These are phyloP conservation scores for Drosophila sulfurigaster DNA, from an alignment of 1,140 invertebrate species.

Conservation along the genomic window DNA sequence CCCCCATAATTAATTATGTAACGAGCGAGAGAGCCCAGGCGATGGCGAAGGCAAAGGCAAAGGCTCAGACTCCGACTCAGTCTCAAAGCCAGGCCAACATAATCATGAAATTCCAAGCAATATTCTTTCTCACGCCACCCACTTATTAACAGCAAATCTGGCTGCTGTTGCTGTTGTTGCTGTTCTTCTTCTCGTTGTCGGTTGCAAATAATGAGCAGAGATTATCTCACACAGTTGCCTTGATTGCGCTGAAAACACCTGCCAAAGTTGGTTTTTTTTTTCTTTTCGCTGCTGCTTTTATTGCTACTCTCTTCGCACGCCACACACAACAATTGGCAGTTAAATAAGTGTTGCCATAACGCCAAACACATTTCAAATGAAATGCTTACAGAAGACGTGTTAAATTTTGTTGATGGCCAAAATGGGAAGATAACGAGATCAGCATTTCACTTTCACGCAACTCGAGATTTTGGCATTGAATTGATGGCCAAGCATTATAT, in stretches of 20 bases:
- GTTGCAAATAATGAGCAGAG: slow-evolving; percentile 56
- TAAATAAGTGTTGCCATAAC: slow-evolving; percentile 44
- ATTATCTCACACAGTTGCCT: slow-evolving; percentile 70
- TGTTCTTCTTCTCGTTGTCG: slow-evolving; percentile 21
- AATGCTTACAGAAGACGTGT: not conserved
- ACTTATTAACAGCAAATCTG: slow-evolving; percentile 70
- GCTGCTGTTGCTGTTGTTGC: slow-evolving; percentile 32
- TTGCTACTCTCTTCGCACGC: slow-evolving; percentile 4
- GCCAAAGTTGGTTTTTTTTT: slow-evolving; percentile 16
- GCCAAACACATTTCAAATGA: slow-evolving; percentile 30
- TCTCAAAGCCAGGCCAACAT: slow-evolving; percentile 11
- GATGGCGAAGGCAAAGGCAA: slow-evolving; percentile 3
- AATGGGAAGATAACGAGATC: slow-evolving; percentile 6
- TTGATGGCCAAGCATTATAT: slow-evolving; percentile 22
- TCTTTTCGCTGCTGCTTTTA: slow-evolving; percentile 5
- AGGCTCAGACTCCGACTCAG: too few species aligned
- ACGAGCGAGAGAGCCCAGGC: slow-evolving; percentile 37
- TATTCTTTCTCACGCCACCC: slow-evolving; percentile 72
- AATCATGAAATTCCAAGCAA: slow-evolving; percentile 39
- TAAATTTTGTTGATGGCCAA: slow-evolving; percentile 5
- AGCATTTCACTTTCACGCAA: slow-evolving; percentile 38
- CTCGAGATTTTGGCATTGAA: slow-evolving; percentile 1
- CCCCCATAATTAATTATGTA: slow-evolving; percentile 74
- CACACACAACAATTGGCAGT: slow-evolving; percentile 34
- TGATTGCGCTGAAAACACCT: slow-evolving; percentile 12